phyloP scores from a whole-genome alignment of 2,797 vertebrate genomes.

The Microctenopoma stevenorrisi region DNA sequence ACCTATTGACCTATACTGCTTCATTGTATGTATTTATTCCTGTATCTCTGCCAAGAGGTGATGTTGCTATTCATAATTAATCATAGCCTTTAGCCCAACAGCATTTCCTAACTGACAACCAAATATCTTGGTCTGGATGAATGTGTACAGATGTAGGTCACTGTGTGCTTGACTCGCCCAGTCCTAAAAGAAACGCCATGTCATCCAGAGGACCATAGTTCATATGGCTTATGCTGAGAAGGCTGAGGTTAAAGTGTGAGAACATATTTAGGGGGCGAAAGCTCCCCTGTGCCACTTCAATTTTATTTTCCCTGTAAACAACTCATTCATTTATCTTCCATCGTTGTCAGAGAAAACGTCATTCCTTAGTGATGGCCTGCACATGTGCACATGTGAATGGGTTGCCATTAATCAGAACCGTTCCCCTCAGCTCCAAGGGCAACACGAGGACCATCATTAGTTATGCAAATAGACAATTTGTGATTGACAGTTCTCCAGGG shows the following conservation, averaged over 20 bases:
- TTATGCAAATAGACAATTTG: constrained; percentile 55
- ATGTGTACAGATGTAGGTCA: constrained; percentile 56
- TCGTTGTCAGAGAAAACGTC: constrained; percentile 48
- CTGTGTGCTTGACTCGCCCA: constrained; percentile 20
- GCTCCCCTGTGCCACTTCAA: constrained; percentile 13
- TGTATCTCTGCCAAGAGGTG: constrained; percentile 36
- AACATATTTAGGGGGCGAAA: constrained; percentile 15
- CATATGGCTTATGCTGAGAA: constrained; percentile 53
- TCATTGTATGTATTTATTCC: constrained; percentile 27
- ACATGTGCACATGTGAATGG: constrained; percentile 59
- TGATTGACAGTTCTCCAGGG: constrained; percentile 69
- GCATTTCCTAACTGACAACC: constrained; percentile 46
- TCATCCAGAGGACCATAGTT: constrained; percentile 22
- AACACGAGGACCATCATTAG: constrained; percentile 50
- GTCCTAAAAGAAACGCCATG: constrained; percentile 46
- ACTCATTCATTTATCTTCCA: constrained; percentile 43
- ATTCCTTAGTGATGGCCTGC: constrained; percentile 50
- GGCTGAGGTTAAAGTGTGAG: constrained; percentile 35
- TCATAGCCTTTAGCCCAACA: constrained; percentile 48
- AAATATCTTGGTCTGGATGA: constrained; percentile 43
- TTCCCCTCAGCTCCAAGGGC: constrained; percentile 57
- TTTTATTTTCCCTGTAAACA: constrained; percentile 33
- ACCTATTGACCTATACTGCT: constrained; percentile 11
- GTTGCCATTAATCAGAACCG: constrained; percentile 63
- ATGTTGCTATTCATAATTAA: constrained; percentile 60